Evolutionary conservation across 2,888 invertebrate species (phyloP).

Genomic region (Aleiodes alternator): DNA sequence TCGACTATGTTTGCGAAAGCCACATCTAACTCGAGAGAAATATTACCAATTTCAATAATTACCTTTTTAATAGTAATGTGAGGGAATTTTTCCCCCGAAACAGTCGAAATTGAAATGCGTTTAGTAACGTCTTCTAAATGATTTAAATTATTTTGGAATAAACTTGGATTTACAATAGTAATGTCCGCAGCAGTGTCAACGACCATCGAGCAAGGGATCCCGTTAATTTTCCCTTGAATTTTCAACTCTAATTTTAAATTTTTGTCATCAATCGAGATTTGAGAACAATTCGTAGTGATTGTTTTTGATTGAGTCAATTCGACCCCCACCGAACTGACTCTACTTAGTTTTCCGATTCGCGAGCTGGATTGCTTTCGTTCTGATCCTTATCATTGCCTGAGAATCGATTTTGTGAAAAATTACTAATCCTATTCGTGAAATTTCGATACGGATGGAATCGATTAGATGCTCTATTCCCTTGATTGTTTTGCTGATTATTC

Average conservation of each 20-base stretch:
- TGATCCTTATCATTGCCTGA: neutral
- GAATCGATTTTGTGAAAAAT: neutral
- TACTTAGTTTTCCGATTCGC: neutral
- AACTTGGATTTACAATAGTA: neutral
- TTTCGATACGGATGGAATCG: slow-evolving; percentile 5
- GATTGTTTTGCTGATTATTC: neutral
- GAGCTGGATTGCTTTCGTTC: neutral
- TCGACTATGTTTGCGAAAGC: neutral
- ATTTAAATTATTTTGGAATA: neutral
- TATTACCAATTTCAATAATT: neutral
- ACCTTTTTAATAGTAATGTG: neutral
- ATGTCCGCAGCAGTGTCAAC: neutral
- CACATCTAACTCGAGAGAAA: neutral
- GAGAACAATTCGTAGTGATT: neutral
- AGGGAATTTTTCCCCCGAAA: neutral
- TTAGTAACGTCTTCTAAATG: neutral
- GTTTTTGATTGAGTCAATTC: neutral
- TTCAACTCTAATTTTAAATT: neutral
- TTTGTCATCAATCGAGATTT: slow-evolving; percentile 7
- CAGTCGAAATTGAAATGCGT: neutral
- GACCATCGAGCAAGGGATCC: neutral
- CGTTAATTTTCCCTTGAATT: slow-evolving; percentile 3
- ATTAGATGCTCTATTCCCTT: neutral
- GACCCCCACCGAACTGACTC: slow-evolving; percentile 1
- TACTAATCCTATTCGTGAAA: neutral